Base-by-base conservation (phyloP, 1,140 invertebrate species). In the Drosophila nannoptera region DNA sequence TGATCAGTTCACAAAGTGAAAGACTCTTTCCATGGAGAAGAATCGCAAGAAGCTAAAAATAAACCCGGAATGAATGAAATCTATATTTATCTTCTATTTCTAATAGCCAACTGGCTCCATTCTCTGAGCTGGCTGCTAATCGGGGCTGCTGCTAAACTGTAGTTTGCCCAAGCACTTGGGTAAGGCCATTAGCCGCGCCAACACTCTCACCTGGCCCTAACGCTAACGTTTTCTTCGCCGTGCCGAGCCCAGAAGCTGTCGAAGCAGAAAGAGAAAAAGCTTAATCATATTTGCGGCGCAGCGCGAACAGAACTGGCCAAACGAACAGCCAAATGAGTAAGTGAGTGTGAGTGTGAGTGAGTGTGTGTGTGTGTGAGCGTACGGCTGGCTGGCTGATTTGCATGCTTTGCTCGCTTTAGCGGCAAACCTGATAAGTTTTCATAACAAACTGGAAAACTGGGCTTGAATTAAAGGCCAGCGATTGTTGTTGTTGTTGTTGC, bases 211-310 rank as follows among this genome's bases (percentile, higher is more conserved):
- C 5, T 7, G 4, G 11, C 14, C 31, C 22, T 29, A 6, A 31
- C 35, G 22, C 22, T 29, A 6, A 31, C 35, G 22, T 14, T 22
- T 33, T 5, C 40, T 11, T 29, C n/a, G 31, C 48, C 45, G 36
- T 59, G 59, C 49, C 55, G 46, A 59, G 72, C 55, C 53, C 69
- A 73, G 63, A 76, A 80, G 62, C 77, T 77, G 78, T 77, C 77
- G 78, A 81, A 77, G 78, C 77, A 81, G 82, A 67, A 73, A 46
- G 3, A 52, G 12, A 9, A 45, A 69, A 82, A 74, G 22, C 78
- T 74, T 82, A 74, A 77, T 77, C 61, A 81, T 70, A 81, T 81
- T 67, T 77, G 60, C 58, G 22, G 71, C 42, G 12, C 71, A 59
- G 65, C 49, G 56, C 33, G 46, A 31, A 7, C 40, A 16, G 50